A percentile compares a stretch with the other conserved stretches of the same genome.
Evolutionary conservation across 2,797 vertebrate genomes (phyloP).

Genomic region (Falco rusticolus): DNA sequence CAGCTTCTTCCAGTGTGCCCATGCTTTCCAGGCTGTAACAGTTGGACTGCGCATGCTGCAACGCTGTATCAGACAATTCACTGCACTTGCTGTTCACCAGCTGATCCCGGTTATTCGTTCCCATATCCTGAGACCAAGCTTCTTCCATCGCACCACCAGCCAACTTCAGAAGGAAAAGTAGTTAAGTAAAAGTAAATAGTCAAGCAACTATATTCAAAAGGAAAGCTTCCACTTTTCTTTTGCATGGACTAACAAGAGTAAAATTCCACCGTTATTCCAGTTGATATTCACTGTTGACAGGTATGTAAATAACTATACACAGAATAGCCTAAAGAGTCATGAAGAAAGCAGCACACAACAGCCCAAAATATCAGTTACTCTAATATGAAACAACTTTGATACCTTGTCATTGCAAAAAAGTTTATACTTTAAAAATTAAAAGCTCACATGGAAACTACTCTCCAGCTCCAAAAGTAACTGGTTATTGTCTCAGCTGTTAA

Average conservation of each 20-base stretch:
- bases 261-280: background rate
- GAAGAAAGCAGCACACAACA: background rate
- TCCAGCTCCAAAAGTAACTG: background rate
- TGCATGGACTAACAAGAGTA: background rate
- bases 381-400: background rate
- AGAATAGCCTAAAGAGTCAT: background rate
- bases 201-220: background rate
- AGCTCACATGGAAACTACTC: background rate
- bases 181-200: background rate
- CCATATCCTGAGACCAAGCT: constrained; percentile 78
- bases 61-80: constrained; percentile 55
- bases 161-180: constrained; percentile 66
- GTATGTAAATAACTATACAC: background rate
- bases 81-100: constrained; percentile 75
- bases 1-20: constrained; percentile 16
- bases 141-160: constrained; percentile 82
- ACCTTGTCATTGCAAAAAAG: background rate
- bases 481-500: background rate
- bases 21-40: constrained; percentile 39
- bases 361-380: background rate
- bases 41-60: constrained; percentile 59
- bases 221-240: background rate
- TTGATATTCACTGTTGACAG: background rate
- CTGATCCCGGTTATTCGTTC: constrained; percentile 76
- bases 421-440: background rate